Base-by-base conservation (phyloP, 2,113 vertebrate genomes). In the Pitta sordida region DNA sequence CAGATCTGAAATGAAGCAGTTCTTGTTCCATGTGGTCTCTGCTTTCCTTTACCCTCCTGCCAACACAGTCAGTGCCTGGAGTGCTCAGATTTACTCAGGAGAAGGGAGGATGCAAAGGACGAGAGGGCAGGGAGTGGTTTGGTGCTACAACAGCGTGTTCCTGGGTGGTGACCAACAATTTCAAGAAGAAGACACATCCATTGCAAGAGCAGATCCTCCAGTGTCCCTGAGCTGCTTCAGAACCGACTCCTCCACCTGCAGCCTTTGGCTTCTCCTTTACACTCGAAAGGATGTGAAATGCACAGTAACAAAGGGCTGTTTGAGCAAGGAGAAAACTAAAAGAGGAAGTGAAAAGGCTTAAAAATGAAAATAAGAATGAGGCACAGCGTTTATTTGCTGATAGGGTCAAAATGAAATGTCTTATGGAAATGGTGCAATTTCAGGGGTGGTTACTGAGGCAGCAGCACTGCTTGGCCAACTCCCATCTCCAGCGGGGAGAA, bases 291-390 rank as follows among this genome's bases (percentile, higher is more conserved):
- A 58, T 70, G 59, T 62, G 86, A 81, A 65, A 86, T 67, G 10
- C 21, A 27, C 51, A 43, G 37, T 4, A 58, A 15, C 17, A 34
- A 49, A 83, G 20, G 37, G 43, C 17, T 1, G 6, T 7, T 6
- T 48, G 80, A 74, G 84, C 32, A 30, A 90, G 81, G 4, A 32
- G 73, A 88, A 56, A 83, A 79, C 8, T 27, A n/a, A 74, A 93
- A 92, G 86, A 63, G 91, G 95, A 95, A 96, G 64, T 36, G 73
- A 91, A 91, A 82, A 95, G 43, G 46, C 60, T 86, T 48, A 19
- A 77, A 88, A 91, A 55, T 32, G 62, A 85, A 94, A 96, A 82
- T 51, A 59, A 86, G 37, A 56, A 53, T 4, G n/a, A 88, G 52
- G 55, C 46, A 9, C 3, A 81, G 15, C n/a, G 27, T 12, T 88